Evolutionary conservation across 1,140 invertebrate species (phyloP), one percentile per base, ranked within the genome.

Genomic region (Papilio machaon): DNA sequence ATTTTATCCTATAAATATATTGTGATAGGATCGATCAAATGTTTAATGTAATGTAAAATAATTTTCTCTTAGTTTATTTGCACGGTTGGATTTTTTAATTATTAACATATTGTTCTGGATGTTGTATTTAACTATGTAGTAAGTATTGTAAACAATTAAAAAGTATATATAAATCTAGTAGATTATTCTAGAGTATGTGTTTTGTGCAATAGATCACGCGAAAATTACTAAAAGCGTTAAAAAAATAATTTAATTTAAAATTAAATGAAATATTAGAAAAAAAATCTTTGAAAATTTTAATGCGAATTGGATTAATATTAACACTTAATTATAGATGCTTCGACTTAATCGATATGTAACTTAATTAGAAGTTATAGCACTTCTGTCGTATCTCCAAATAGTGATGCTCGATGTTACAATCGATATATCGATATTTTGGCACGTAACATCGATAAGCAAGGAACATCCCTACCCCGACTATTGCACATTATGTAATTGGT

Each of bases 81-180:
- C 92, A 93, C 90, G 85, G 91, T 90, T 91, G 89, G 88, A 91
- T 92, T 93, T 92, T 94, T 92, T 94, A 94, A 93, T 93, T 92
- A 94, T 91, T 89, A 90, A 92, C 88, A 89, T 93, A 90, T 90
- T 86, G 86, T 92, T 94, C 91, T 93, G 90, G 88, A 93, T 94
- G 93, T 93, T 89, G 91, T 94, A 92, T 93, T 92, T 93, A 92
- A 90, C 86, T 92, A 84, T 88, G 88, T 91, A 89, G 89, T 88
- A 88, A 86, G 86, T 90, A 91, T 89, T 92, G 89, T 93, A 93
- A 91, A 92, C 90, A 91, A 87, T 70, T 82, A 85, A 80, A 81
- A 89, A 90, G 88, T 89, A 93, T 83, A 87, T 91, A 90, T 91
- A 90, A 91, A 89, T 91, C 85, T 83, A 91, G 90, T 92, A 92